phyloP scores from a whole-genome alignment of 2,797 vertebrate species.

The Gadopsis bispinosus region DNA sequence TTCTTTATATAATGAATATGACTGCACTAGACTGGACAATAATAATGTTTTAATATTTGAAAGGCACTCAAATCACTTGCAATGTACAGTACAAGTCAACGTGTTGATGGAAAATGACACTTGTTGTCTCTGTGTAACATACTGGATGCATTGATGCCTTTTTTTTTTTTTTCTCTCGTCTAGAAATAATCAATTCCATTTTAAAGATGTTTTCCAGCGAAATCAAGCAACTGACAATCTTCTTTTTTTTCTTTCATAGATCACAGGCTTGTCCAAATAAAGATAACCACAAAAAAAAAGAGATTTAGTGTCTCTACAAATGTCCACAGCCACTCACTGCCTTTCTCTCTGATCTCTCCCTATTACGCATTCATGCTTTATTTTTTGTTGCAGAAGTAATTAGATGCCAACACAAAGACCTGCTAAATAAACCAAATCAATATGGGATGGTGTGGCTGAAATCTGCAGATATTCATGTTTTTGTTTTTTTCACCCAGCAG shows the following conservation, averaged over 20 bases:
- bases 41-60: slow-evolving; percentile 19
- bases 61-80: slow-evolving; percentile 18
- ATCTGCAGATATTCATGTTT: not conserved
- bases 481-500: not conserved
- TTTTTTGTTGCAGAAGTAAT: not conserved
- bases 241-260: slow-evolving; percentile 27
- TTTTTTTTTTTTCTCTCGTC: slow-evolving; percentile 13
- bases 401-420: not conserved
- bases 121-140: slow-evolving; percentile 20
- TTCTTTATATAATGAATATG: slow-evolving; percentile 7
- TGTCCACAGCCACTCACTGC: not conserved
- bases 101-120: not conserved
- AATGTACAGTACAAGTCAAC: slow-evolving; percentile 26
- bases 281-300: slow-evolving; percentile 16
- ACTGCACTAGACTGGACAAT: not conserved
- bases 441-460: slow-evolving; percentile 1
- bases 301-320: not conserved
- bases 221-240: slow-evolving; percentile 61
- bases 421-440: not conserved
- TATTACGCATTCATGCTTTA: not conserved
- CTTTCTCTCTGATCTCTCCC: not conserved
- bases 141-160: slow-evolving; percentile 36
- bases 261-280: slow-evolving; percentile 57
- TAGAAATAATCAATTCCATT: slow-evolving; percentile 30
- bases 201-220: slow-evolving; percentile 20